Conservation (phyloP, 2,888 invertebrate genomes). For the Lochmaea capreae region DNA sequence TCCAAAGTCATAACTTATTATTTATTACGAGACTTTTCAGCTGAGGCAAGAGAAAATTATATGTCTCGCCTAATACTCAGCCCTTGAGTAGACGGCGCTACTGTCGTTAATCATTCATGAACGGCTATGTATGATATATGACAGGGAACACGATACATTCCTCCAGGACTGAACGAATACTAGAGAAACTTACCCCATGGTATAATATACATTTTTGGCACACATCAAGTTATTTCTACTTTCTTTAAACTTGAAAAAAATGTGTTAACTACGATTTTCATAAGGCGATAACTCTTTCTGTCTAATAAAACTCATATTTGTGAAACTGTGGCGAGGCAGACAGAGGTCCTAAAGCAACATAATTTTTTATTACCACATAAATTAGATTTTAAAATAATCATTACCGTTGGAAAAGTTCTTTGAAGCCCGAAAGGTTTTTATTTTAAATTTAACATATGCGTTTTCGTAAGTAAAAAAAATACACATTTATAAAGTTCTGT, state of each 20-base stretch:
- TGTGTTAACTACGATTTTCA: not conserved
- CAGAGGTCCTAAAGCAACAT: constrained; percentile 25
- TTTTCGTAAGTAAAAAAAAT: not conserved
- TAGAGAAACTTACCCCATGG: not conserved
- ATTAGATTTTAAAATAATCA: constrained; percentile 37
- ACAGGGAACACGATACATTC: not conserved
- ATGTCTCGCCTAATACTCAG: not conserved
- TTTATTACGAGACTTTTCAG: not conserved
- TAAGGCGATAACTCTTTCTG: constrained; percentile 10
- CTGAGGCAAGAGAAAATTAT: constrained; percentile 2
- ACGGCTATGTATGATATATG: not conserved
- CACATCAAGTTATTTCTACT: not conserved
- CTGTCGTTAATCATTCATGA: not conserved
- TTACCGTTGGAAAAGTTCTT: constrained; percentile 29
- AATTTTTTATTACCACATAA: constrained; percentile 32
- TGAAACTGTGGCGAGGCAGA: not conserved
- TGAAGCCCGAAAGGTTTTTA: constrained; percentile 16
- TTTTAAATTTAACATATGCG: not conserved
- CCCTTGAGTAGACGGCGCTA: not conserved
- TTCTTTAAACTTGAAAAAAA: not conserved
- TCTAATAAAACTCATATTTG: constrained; percentile 14
- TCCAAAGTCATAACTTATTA: not conserved
- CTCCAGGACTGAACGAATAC: not conserved
- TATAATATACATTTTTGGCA: not conserved
- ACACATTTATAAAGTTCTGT: not conserved